phyloP scores from a whole-genome alignment of 2,113 vertebrate genomes.

The Mirounga angustirostris region DNA sequence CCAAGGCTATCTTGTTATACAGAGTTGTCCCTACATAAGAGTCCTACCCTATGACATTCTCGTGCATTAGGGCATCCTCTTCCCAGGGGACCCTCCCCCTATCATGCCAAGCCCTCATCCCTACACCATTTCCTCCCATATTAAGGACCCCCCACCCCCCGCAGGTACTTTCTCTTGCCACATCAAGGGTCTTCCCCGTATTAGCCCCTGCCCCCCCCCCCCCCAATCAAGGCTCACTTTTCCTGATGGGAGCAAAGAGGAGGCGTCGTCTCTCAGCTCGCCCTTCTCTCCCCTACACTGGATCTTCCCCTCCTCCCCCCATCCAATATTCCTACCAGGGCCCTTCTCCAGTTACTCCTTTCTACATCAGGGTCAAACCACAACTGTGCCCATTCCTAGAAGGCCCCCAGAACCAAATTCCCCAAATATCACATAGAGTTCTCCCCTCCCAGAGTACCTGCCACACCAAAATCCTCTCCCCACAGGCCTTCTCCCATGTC shows the following conservation, averaged over 20 bases:
- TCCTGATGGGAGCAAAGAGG: neutral
- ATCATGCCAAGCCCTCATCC: neutral
- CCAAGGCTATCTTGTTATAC: conserved; percentile 25
- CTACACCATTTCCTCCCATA: neutral
- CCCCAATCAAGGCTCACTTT: conserved; percentile 3
- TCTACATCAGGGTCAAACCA: conserved; percentile 2
- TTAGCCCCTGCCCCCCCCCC: neutral
- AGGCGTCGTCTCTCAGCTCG: neutral
- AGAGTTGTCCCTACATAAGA: neutral
- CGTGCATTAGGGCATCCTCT: neutral
- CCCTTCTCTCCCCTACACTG: neutral
- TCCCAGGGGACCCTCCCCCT: neutral
- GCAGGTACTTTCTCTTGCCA: neutral
- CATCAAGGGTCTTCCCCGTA: neutral
- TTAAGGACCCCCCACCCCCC: neutral
- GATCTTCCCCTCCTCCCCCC: neutral
- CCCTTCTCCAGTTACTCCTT: neutral
- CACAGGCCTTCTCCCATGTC: neutral
- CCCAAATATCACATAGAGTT: neutral
- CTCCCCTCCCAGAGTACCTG: neutral
- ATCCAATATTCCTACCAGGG: neutral
- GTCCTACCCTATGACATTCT: neutral
- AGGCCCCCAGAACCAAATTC: conserved; percentile 23
- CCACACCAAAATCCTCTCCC: conserved; percentile 31
- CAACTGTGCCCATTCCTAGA: conserved; percentile 69